Evolutionary conservation across 92 coral and sea anemone genomes (phyloP), one percentile per base, ranked within the genome.

Genomic region (Actinostola sp.): DNA sequence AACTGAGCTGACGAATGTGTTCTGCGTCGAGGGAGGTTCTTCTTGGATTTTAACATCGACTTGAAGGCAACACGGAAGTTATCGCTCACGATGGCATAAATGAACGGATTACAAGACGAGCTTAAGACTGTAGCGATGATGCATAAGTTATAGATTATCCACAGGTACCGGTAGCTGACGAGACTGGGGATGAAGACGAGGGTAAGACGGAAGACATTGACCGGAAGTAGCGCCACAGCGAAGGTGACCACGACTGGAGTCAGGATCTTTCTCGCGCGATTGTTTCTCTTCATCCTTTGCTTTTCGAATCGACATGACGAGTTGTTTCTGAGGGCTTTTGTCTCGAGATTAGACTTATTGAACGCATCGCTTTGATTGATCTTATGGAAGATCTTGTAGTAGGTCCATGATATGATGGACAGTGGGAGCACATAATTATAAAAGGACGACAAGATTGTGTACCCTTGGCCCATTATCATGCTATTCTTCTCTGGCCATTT

Each of bases 401-500:
- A 75, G 1, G 81, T 75, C 81, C 81, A 75, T 35, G 54, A 34
- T 33, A 75, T 75, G 39, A 75, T 64, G 9, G 61, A 21, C 16
- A 75, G 61, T 23, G 81, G 81, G 8, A 64, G 44, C 16, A 75
- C 63, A 39, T 75, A 75, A 52, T 66, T 64, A 32, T 49, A 66
- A 17, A 75, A 19, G 29, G 72, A 46, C 2, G 57, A 23, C 27
- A 50, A 0, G 8, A 64, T 21, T 1, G 46, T 33, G 73, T 75
- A 75, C 7, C 72, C 81, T 31, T 48, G 79, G 20, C 15, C 25
- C 70, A 73, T 61, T 21, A 53, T 3, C 15, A 43, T 13, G 21
- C 28, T n/a, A 32, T 52, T 29, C 23, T 63, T 38, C 19, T 35
- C 19, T 14, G 98, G 89, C 98, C 98, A 93, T 1, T 19, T 67